Evolutionary conservation across 1,140 invertebrate genomes (phyloP), one percentile per base, ranked within the genome.

Genomic region (Heliconius hewitsoni): DNA sequence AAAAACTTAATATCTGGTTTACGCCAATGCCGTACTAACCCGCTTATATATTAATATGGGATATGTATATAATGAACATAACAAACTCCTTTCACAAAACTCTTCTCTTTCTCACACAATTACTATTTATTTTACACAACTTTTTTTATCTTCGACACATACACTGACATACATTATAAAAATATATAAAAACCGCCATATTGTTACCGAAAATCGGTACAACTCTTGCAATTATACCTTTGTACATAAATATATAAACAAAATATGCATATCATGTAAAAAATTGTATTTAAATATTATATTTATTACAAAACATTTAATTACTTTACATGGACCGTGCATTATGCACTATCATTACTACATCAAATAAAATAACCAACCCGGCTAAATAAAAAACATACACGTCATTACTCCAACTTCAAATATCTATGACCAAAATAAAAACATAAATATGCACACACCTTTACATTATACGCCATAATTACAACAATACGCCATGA

Each of bases 1-100:
- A 46, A 46, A 46, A 87, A 89, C 85, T 87, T 93, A 92, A 94
- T 94, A 94, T 94, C 93, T 94, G 93, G 93, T 94, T 94, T 93
- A 94, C 86, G 88, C 90, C 91, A 92, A 86, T 81, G 88, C 90
- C 88, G 88, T 89, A 93, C 92, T 93, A 94, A 94, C 90, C 85
- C 81, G 93, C 93, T 94, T 89, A 77, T 80, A 77, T 77, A 77
- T 89, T 84, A 87, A 89, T 87, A 76, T 85, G 88, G 87, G 88
- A 87, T 79, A 57, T 94, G 90, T 91, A 92, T 83, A 91, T 93
- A 90, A 71, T 81, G 71, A 74, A 77, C 57, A 70, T 80, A 77
- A 80, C 71, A 18, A 1, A 72, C 50, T 73, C 30, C 27, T 50
- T 75, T 16, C 73, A 76, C 50, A 46, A 50, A 13, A 16, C 9